These are phyloP conservation scores for Drosophila neocordata DNA, from an alignment of 1,140 invertebrate species.

Conservation along the genomic window DNA sequence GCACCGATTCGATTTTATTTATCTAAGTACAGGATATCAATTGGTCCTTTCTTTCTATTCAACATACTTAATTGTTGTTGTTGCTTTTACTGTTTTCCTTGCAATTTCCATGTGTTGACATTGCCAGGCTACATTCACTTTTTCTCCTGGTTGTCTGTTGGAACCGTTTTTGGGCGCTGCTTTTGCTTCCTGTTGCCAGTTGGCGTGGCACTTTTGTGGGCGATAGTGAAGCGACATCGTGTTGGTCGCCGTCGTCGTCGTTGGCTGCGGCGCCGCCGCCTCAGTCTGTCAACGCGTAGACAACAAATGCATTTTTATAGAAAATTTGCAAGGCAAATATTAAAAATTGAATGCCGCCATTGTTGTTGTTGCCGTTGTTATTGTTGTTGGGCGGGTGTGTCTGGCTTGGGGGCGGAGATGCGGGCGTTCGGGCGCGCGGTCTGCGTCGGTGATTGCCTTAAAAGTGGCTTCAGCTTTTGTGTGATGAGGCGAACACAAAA, in stretches of 20 bases:
- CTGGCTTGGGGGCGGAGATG: neutral
- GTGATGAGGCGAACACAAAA: slow-evolving; percentile 9
- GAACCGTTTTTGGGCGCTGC: slow-evolving; percentile 8
- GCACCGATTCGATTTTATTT: neutral
- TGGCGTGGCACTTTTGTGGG: slow-evolving; percentile 17
- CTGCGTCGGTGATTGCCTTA: slow-evolving; percentile 60
- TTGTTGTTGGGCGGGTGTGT: slow-evolving; percentile 38
- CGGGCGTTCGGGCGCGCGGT: neutral
- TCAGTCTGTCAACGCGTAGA: slow-evolving; percentile 39
- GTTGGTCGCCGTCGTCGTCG: neutral
- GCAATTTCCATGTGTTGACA: slow-evolving; percentile 79
- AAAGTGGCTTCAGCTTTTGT: slow-evolving; percentile 56
- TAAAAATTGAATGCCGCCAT: slow-evolving; percentile 77
- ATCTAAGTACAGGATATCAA: neutral
- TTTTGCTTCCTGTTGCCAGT: slow-evolving; percentile 44
- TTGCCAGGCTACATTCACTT: slow-evolving; percentile 74
- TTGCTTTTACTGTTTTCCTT: slow-evolving; percentile 56
- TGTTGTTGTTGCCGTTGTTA: slow-evolving; percentile 40
- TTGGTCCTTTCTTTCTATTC: neutral
- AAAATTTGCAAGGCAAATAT: slow-evolving; percentile 79
- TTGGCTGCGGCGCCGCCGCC: slow-evolving; percentile 28
- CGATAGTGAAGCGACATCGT: slow-evolving; percentile 8
- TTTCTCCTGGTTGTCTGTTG: slow-evolving; percentile 46
- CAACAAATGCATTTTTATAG: slow-evolving; percentile 77
- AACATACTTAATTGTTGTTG: neutral